Percentiles rank a stretch among this genome's conserved stretches.
Evolutionary conservation across 2,113 vertebrate species (phyloP).

Genomic region (Muntiacus muntjak): DNA sequence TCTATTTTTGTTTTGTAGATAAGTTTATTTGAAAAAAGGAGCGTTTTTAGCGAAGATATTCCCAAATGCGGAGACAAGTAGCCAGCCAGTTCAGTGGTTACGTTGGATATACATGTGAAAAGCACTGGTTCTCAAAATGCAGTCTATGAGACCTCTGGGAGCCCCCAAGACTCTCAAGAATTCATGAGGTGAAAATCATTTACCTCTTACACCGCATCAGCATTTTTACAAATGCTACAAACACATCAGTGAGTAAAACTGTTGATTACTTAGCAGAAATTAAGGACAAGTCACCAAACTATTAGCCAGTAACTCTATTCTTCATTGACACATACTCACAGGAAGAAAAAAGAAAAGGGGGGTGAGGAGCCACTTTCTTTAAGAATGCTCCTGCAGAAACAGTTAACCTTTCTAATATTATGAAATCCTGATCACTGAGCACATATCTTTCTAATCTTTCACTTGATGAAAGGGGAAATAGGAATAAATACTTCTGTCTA

Average conservation of each 20-base stretch:
- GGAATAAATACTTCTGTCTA: background rate
- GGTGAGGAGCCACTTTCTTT: background rate
- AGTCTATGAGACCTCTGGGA: background rate
- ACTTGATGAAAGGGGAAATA: background rate
- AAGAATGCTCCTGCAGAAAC: background rate
- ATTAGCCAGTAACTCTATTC: background rate
- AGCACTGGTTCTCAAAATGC: background rate
- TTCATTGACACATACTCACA: background rate
- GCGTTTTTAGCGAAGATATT: background rate
- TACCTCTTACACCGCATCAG: background rate
- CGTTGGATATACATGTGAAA: background rate
- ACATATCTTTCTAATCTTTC: background rate
- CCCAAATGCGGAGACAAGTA: background rate
- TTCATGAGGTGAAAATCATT: background rate
- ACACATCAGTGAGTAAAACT: background rate
- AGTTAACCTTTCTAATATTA: background rate
- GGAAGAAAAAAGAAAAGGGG: background rate
- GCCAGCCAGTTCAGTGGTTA: background rate
- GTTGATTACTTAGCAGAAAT: background rate
- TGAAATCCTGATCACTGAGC: background rate
- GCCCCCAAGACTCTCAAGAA: background rate
- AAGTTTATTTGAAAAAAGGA: background rate
- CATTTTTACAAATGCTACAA: background rate
- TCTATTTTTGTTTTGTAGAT: background rate
- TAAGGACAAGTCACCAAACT: background rate